phyloP scores from a whole-genome alignment of 2,888 invertebrate species.

The Oscheius sp. region DNA sequence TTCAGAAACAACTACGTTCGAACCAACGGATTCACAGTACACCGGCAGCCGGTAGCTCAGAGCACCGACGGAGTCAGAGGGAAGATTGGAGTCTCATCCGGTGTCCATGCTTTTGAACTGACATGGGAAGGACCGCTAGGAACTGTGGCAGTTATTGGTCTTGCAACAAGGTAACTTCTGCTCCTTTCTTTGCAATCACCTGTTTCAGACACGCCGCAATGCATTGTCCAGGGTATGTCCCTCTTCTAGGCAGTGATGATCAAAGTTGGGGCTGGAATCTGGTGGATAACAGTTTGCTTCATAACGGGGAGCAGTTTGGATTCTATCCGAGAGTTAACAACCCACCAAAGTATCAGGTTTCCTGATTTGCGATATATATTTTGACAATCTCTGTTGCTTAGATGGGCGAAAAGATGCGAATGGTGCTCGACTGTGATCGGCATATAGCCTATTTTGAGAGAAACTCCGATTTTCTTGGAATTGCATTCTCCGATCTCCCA shows the following conservation, averaged over 20 bases:
- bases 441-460: slow-evolving; percentile 90
- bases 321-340: slow-evolving; percentile 80
- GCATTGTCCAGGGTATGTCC: slow-evolving; percentile 94
- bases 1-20: slow-evolving; percentile 90
- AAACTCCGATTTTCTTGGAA: slow-evolving; percentile 96
- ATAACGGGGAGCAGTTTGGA: slow-evolving; percentile 84
- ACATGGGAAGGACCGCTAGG: slow-evolving; percentile 85
- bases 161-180: slow-evolving; percentile 82
- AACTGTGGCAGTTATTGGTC: slow-evolving; percentile 95
- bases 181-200: background rate
- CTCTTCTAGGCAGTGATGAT: slow-evolving; percentile 92
- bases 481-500: slow-evolving; percentile 74
- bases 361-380: background rate
- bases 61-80: slow-evolving; percentile 92
- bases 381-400: background rate
- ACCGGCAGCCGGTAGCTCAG: slow-evolving; percentile 97
- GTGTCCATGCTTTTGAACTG: slow-evolving; percentile 69
- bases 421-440: slow-evolving; percentile 96
- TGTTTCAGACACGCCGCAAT: slow-evolving; percentile 83
- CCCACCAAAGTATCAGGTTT: slow-evolving; percentile 87
- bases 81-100: slow-evolving; percentile 75
- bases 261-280: slow-evolving; percentile 99
- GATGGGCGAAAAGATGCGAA: slow-evolving; percentile 96
- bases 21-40: slow-evolving; percentile 94
- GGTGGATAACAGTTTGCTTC: slow-evolving; percentile 94